Conservation (phyloP, 2,797 vertebrate species). For the Cynodonichthys magdalenae region DNA sequence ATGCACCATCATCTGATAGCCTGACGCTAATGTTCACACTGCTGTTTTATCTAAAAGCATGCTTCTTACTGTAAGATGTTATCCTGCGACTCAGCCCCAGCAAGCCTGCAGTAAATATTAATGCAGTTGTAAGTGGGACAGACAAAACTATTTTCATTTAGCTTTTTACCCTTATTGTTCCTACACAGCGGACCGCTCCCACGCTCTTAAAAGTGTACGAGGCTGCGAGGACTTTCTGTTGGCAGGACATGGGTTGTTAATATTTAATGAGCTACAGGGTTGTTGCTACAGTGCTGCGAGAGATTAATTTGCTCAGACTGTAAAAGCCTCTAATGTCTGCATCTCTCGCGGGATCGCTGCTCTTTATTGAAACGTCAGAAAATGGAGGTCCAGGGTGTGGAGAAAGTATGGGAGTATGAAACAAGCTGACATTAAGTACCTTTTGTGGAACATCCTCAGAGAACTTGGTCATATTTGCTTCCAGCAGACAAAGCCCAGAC, state of each 20-base stretch:
- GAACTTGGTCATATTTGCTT: conserved; percentile 25
- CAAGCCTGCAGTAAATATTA: background rate
- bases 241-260: conserved; percentile 23
- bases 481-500: conserved; percentile 23
- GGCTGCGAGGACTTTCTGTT: conserved; percentile 3
- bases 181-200: background rate
- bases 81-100: background rate
- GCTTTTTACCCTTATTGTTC: conserved; percentile 5
- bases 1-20: conserved; percentile 46
- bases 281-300: conserved; percentile 12
- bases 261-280: conserved; percentile 34
- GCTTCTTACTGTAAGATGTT: conserved; percentile 20
- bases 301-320: conserved; percentile 25
- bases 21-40: conserved; percentile 50
- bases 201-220: conserved; percentile 5
- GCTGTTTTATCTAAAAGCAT: conserved; percentile 51
- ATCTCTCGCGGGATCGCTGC: background rate
- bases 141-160: conserved; percentile 6
- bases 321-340: conserved; percentile 13
- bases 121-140: background rate
- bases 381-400: background rate
- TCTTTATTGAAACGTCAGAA: conserved; percentile 16
- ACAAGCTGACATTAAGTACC: conserved; percentile 4
- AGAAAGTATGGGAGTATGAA: conserved; percentile 7
- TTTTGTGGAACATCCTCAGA: conserved; percentile 34